Evolutionary conservation across 2,888 invertebrate genomes (phyloP), one percentile per base, ranked within the genome.

Genomic region (Melangyna quadrimaculata): DNA sequence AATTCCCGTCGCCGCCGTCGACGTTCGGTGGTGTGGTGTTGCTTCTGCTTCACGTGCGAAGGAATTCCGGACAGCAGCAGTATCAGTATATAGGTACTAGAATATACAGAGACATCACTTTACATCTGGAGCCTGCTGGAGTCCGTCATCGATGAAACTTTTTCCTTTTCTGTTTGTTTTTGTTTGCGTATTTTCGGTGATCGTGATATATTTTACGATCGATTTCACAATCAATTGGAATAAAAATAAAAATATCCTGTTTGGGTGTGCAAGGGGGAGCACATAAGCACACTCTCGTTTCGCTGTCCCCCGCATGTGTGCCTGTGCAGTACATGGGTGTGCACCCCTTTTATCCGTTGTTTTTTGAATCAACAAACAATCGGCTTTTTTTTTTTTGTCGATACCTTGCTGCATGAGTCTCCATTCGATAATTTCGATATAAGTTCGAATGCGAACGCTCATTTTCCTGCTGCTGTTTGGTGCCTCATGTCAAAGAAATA

Each of bases 401-500:
- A 84, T 84, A 84, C 72, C 75, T 84, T 84, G 67, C 5, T 65
- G 83, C 70, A 29, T 72, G 77, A 72, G 57, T 69, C 59, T 43
- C 6, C 3, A 12, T 59, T 40, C n/a, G 53, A 12, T 32, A 51
- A 45, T 40, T 63, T 51, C 51, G 12, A 59, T 35, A 40, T 35
- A 19, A 12, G 24, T 24, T 24, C 29, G 37, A 27, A 27, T 14
- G 22, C 12, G 3, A 51, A 51, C 8, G 51, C 4, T 48, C 19
- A 59, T 17, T 43, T 19, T 70, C 17, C 22, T 61, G 43, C 40
- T 65, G 32, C 53, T 71, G 63, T n/a, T n/a, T n/a, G 32, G 37
- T 71, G 77, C 81, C 65, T 81, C 81, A 67, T 81, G 81, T 81
- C 81, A 83, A 82, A 78, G 67, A 45, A 82, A 77, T 77, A 71